Percentiles rank a stretch among this genome's conserved stretches.
These are phyloP conservation scores for Karalla daura DNA, from an alignment of 2,797 vertebrate genomes.

Conservation along the genomic window DNA sequence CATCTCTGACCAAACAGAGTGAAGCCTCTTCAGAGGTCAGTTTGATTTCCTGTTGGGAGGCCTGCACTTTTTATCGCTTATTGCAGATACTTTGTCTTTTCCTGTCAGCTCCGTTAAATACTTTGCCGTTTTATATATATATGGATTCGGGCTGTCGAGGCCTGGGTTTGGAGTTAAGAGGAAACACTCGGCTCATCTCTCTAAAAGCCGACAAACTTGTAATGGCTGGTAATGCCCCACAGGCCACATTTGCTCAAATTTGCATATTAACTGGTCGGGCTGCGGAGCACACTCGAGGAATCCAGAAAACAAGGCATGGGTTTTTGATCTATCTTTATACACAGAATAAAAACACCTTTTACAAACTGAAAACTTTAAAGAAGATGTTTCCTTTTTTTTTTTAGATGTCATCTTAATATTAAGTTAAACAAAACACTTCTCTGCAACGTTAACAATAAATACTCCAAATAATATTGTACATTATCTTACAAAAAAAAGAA, in stretches of 20 bases:
- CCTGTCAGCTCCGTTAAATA: too few species aligned
- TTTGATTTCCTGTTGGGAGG: conserved; percentile 15
- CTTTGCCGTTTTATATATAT: too few species aligned
- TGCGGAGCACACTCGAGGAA: background rate
- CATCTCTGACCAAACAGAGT: background rate
- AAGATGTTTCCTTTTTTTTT: conserved; percentile 87
- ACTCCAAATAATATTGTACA: conserved; percentile 94
- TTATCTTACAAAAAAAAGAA: conserved; percentile 98
- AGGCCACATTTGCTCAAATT: background rate
- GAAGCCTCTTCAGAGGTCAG: background rate
- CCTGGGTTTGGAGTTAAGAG: background rate
- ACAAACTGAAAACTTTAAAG: conserved; percentile 90
- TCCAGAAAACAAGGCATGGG: conserved; percentile 1
- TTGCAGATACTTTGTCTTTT: background rate
- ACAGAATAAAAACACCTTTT: conserved; percentile 92
- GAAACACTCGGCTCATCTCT: background rate
- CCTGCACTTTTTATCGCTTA: too few species aligned
- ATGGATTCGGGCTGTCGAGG: background rate
- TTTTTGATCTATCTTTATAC: conserved; percentile 87
- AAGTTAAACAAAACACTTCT: conserved; percentile 89
- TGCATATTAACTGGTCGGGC: background rate
- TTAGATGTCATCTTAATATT: conserved; percentile 87
- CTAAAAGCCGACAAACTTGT: background rate
- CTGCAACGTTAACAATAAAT: conserved; percentile 95
- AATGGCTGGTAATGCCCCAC: background rate